These are phyloP conservation scores for Xerus rutilus DNA, from an alignment of 2,797 vertebrate species.

Conservation along the genomic window DNA sequence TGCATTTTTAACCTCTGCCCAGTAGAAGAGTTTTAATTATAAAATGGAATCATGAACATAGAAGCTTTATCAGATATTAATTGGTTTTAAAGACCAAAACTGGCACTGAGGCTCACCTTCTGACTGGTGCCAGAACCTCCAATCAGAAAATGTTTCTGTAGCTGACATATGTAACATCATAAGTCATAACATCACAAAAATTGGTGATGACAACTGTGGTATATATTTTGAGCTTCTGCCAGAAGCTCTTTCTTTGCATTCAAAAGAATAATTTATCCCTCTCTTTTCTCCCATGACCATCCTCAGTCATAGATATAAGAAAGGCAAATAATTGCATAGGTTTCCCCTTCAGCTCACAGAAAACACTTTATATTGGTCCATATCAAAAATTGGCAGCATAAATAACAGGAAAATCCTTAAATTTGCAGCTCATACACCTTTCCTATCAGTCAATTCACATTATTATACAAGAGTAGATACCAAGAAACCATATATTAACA, in stretches of 20 bases:
- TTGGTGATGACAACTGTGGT: too few species aligned
- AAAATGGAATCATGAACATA: not conserved
- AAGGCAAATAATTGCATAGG: not conserved
- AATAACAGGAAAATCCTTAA: not conserved
- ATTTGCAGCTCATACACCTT: not conserved
- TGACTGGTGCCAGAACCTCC: not conserved
- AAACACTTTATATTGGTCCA: not conserved
- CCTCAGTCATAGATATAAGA: not conserved
- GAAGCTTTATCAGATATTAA: not conserved
- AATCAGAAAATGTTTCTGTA: not conserved
- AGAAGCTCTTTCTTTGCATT: not conserved
- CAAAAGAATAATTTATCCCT: not conserved
- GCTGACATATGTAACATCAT: not conserved
- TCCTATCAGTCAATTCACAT: not conserved
- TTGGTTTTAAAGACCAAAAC: not conserved
- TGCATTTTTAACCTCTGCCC: not conserved
- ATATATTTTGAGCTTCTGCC: not conserved
- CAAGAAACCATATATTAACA: not conserved
- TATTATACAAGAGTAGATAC: not conserved
- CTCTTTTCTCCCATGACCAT: not conserved
- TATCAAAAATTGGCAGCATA: not conserved
- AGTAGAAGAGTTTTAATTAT: not conserved
- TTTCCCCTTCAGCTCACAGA: not conserved
- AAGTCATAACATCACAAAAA: not conserved
- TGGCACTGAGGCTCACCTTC: not conserved